phyloP scores from a whole-genome alignment of 2,113 vertebrate species.

The Pluvianellus socialis region DNA sequence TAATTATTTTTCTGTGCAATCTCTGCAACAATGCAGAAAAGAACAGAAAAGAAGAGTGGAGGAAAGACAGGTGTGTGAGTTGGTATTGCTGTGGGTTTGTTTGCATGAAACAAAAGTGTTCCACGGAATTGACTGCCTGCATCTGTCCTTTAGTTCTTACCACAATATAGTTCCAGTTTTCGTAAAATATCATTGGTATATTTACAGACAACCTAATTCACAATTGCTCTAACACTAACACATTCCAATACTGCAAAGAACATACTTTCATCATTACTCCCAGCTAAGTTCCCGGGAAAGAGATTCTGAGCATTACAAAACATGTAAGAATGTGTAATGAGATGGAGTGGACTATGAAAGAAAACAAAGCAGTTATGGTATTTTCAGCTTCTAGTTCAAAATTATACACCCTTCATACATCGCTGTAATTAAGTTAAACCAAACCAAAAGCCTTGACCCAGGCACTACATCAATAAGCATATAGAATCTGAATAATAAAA shows the following conservation, averaged over 20 bases:
- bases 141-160: neutral
- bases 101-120: neutral
- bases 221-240: neutral
- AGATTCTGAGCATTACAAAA: neutral
- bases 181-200: neutral
- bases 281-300: neutral
- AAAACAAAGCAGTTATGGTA: neutral
- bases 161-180: neutral
- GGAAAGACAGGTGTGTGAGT: neutral
- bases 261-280: neutral
- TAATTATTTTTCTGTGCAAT: slow-evolving; percentile 56
- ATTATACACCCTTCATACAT: neutral
- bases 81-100: neutral
- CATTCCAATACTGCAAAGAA: neutral
- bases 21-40: neutral
- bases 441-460: neutral
- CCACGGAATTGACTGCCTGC: neutral
- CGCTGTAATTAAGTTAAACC: neutral
- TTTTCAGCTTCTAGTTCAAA: neutral
- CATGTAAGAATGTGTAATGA: neutral
- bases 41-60: neutral
- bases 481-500: neutral
- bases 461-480: neutral
- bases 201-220: neutral
- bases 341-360: neutral